These are phyloP conservation scores for Tapera naevia DNA, from an alignment of 2,797 vertebrate genomes.

Conservation along the genomic window DNA sequence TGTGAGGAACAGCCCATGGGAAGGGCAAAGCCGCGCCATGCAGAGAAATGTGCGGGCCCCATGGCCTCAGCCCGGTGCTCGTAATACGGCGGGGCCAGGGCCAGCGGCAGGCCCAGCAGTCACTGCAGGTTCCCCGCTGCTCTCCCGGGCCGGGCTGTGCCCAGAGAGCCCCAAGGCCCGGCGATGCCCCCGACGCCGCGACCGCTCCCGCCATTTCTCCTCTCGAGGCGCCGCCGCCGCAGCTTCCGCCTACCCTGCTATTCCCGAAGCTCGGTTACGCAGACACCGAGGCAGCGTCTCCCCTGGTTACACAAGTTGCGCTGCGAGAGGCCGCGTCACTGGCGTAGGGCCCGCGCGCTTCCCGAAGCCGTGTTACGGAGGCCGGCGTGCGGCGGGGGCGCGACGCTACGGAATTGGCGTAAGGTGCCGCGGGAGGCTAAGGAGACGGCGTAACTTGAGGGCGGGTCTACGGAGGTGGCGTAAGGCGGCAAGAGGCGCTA, in stretches of 20 bases:
- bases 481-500: too few species aligned
- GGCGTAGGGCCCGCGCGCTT: background rate
- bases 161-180: accelerated
- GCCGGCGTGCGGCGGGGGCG: background rate
- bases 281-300: background rate
- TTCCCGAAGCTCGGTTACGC: background rate
- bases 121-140: too few species aligned
- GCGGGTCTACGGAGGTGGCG: too few species aligned
- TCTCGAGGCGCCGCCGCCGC: too few species aligned
- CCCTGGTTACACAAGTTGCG: background rate
- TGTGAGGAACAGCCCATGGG: accelerated
- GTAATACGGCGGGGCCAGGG: background rate
- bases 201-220: too few species aligned
- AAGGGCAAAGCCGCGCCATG: accelerated
- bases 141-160: accelerated
- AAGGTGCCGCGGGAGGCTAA: background rate
- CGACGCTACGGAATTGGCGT: background rate
- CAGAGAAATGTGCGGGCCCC: accelerated
- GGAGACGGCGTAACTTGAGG: too few species aligned
- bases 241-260: background rate
- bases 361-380: background rate
- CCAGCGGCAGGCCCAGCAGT: background rate
- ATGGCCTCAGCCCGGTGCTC: accelerated
- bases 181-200: accelerated
- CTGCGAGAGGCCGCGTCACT: background rate